Base-by-base conservation (phyloP, 2,113 vertebrate genomes). In the Campylomormyrus numenius region DNA sequence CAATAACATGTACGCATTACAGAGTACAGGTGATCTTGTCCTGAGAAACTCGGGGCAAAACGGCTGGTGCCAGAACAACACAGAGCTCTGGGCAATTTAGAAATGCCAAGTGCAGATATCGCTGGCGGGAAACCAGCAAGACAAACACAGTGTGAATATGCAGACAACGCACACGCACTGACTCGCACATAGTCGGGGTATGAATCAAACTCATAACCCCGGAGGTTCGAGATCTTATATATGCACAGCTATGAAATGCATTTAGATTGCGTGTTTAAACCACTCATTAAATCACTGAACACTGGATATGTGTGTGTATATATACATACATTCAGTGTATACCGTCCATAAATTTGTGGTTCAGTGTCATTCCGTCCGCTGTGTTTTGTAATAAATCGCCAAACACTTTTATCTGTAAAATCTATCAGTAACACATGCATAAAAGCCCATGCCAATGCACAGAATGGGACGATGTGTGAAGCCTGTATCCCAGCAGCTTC, bases 231-330 rank as follows among this genome's bases (percentile, higher is more conserved):
- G 35, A 42, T 42, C 5, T 39, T 80, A 80, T 80, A 27, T 80
- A 80, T 80, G 74, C 74, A 80, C 42, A 80, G 74, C 31, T 80
- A 80, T 80, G 35, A 80, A 80, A 80, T 80, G 74, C 74, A 42
- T 80, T 80, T 80, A 80, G 31, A 80, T 80, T 80, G 35, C 74
- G 2, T 39, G 35, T 80, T 39, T 80, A 80, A 80, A 80, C 35
- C 74, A 42, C 35, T 80, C 31, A 80, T 39, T 80, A 80, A 80
- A 80, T 80, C 74, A 80, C 74, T 80, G 74, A 80, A 42, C 74
- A 42, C 74, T 80, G 15, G 74, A 80, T 35, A 42, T 80, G 74
- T 80, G 35, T 74, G 70, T 39, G 35, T 80, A 80, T 80, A 17
- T 80, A 39, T 80, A 39, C 35, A 42, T 80, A 80, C 39, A 80